Conservation (phyloP, 2,888 invertebrate species). For the Trichogramma dendrolimi region DNA sequence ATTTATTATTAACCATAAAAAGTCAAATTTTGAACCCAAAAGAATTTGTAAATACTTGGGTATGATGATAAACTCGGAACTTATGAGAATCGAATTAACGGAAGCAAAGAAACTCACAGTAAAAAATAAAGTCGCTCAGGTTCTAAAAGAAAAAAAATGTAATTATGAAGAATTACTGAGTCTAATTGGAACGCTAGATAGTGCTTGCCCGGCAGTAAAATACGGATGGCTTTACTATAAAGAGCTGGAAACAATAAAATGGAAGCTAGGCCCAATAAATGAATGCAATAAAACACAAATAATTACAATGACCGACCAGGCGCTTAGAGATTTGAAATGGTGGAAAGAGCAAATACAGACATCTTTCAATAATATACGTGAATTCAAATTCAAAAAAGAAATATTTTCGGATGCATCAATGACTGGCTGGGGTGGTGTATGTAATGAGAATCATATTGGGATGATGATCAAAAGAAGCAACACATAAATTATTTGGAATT, state of each 20-base stretch:
- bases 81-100: conserved; percentile 1
- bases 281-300: too few species aligned
- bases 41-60: conserved; percentile 5
- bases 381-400: not conserved
- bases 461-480: conserved; percentile 13
- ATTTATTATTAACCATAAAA: conserved; percentile 6
- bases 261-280: too few species aligned
- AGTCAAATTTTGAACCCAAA: conserved; percentile 1
- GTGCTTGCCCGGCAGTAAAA: too few species aligned
- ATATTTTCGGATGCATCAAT: not conserved
- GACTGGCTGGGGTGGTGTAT: not conserved
- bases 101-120: not conserved
- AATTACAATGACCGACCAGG: too few species aligned
- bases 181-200: too few species aligned
- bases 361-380: not conserved
- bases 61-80: not conserved
- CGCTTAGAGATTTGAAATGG: not conserved
- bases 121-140: too few species aligned
- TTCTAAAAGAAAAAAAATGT: too few species aligned
- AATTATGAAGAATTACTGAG: too few species aligned
- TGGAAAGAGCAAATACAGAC: not conserved
- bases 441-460: not conserved
- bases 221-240: too few species aligned
- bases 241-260: too few species aligned
- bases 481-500: conserved; percentile 28